A percentile compares a stretch with the other conserved stretches of the same genome.
Evolutionary conservation across 2,797 vertebrate genomes (phyloP).

Genomic region (Microctenopoma stevenorrisi): DNA sequence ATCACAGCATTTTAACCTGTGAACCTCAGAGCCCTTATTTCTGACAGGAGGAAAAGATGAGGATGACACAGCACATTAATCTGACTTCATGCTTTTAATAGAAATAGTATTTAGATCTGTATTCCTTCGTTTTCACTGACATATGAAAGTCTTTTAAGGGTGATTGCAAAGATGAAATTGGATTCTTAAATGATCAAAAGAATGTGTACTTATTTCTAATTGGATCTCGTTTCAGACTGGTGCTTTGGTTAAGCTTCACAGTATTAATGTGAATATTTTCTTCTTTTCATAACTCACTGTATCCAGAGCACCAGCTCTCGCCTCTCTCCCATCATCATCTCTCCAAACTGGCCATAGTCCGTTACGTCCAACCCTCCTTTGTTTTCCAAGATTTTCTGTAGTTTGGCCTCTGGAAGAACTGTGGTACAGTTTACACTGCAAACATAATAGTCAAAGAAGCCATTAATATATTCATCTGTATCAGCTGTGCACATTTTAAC

Average conservation of each 20-base stretch:
- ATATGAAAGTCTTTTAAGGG: neutral
- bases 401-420: constrained; percentile 44
- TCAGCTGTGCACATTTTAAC: neutral
- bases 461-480: neutral
- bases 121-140: neutral
- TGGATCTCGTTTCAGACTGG: neutral
- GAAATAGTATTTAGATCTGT: neutral
- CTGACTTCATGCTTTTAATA: neutral
- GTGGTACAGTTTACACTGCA: constrained; percentile 44
- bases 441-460: neutral
- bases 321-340: constrained; percentile 83
- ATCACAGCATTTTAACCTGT: constrained; percentile 86
- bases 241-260: neutral
- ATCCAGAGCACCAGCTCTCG: constrained; percentile 86
- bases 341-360: constrained; percentile 85
- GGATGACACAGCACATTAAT: neutral
- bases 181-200: no score
- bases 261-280: neutral
- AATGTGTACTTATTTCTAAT: neutral
- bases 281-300: constrained; percentile 85
- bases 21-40: constrained; percentile 86
- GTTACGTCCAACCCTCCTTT: constrained; percentile 88
- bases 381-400: constrained; percentile 80
- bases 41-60: constrained; percentile 73
- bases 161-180: no score